Evolutionary conservation across 2,113 vertebrate genomes (phyloP).

Genomic region (Seriola aureovittata): DNA sequence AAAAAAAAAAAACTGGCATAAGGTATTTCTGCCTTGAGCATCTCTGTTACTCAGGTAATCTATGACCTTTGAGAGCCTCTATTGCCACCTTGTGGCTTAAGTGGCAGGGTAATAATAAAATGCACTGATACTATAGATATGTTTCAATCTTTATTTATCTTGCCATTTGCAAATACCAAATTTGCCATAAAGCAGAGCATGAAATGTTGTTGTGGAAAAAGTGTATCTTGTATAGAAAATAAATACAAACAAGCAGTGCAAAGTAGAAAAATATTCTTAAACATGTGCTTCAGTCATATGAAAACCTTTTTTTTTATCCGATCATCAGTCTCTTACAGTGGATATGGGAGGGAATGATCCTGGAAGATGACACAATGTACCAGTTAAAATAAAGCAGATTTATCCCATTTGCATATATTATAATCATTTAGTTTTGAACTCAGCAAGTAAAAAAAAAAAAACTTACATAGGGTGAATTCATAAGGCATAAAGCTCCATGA

Average conservation of each 20-base stretch:
- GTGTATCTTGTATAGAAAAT: background rate
- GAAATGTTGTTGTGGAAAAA: background rate
- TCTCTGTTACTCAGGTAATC: constrained; percentile 34
- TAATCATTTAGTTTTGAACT: background rate
- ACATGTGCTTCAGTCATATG: background rate
- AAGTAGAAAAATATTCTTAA: constrained; percentile 4
- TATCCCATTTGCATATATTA: background rate
- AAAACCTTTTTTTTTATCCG: constrained; percentile 4
- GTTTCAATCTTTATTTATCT: constrained; percentile 49
- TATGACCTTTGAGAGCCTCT: constrained; percentile 54
- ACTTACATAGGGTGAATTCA: constrained; percentile 87
- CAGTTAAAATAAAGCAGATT: background rate
- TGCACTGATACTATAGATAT: background rate
- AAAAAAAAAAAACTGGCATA: background rate
- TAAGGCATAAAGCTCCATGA: constrained; percentile 95
- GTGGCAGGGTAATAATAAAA: background rate
- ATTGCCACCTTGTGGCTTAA: constrained; percentile 81
- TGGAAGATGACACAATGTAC: constrained; percentile 6
- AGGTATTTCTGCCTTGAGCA: constrained; percentile 1
- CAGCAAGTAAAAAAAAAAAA: background rate
- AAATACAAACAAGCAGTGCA: constrained; percentile 42
- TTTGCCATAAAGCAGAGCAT: constrained; percentile 27
- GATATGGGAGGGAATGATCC: background rate
- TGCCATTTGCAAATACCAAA: constrained; percentile 3
- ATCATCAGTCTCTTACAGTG: background rate